Percentiles rank a stretch among this genome's conserved stretches.
Conservation (phyloP, 2,888 invertebrate genomes). For the Anagyrus pseudococci region DNA sequence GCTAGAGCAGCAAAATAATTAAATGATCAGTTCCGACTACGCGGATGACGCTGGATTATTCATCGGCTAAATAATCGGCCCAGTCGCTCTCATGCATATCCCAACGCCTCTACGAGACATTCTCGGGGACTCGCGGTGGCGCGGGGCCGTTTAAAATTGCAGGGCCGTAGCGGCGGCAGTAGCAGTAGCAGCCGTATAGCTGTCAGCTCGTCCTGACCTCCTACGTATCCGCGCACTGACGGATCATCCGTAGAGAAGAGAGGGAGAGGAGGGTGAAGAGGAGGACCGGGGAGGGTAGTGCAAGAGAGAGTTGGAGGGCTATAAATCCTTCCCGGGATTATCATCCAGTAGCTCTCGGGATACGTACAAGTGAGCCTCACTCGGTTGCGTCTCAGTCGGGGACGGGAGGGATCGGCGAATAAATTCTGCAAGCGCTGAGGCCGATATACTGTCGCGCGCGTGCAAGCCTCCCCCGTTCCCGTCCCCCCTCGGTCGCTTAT, state of each 20-base stretch:
- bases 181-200: neutral
- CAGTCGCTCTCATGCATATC: neutral
- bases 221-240: neutral
- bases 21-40: no score
- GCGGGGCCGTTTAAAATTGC: slow-evolving; percentile 7
- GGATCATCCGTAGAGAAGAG: neutral
- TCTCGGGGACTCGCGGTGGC: neutral
- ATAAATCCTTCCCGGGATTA: slow-evolving; percentile 34
- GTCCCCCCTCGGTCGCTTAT: slow-evolving; percentile 4
- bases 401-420: no score
- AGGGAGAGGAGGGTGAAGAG: neutral
- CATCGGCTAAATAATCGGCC: neutral
- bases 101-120: neutral
- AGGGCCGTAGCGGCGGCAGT: neutral
- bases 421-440: neutral
- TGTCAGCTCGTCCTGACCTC: neutral
- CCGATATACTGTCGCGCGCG: no score
- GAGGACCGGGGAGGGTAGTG: neutral
- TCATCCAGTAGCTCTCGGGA: slow-evolving; percentile 17
- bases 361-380: slow-evolving; percentile 15
- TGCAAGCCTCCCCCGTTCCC: no score
- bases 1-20: no score
- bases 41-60: neutral
- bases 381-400: neutral
- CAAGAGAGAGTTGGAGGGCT: neutral